Conservation (phyloP, 2,113 vertebrate genomes). For the Larimichthys crocea region DNA sequence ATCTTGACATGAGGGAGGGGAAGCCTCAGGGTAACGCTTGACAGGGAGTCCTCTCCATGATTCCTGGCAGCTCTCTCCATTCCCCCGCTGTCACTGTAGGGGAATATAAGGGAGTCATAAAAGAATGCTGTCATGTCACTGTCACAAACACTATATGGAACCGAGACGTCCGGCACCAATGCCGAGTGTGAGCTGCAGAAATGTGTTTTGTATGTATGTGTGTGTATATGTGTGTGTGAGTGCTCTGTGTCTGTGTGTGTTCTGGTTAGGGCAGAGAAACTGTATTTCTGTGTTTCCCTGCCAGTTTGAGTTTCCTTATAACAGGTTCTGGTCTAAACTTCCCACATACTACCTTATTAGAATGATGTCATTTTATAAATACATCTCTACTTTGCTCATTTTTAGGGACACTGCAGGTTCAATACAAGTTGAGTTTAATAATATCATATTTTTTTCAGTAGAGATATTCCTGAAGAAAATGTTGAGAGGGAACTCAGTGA, state of each 20-base stretch:
- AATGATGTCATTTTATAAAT: background rate
- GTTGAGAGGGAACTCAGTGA: background rate
- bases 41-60: slow-evolving; percentile 75
- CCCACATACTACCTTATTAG: background rate
- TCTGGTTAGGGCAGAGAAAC: slow-evolving; percentile 17
- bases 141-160: slow-evolving; percentile 66
- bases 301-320: slow-evolving; percentile 26
- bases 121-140: slow-evolving; percentile 76
- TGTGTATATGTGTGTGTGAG: slow-evolving; percentile 1
- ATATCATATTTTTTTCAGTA: background rate
- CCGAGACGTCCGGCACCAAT: slow-evolving; percentile 27
- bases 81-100: slow-evolving; percentile 70
- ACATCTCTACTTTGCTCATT: background rate
- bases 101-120: slow-evolving; percentile 69
- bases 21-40: slow-evolving; percentile 61
- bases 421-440: background rate
- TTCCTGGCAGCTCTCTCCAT: slow-evolving; percentile 68
- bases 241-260: background rate
- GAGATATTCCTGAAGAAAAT: background rate
- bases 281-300: slow-evolving; percentile 49
- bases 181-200: slow-evolving; percentile 29
- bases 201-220: slow-evolving; percentile 1
- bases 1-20: slow-evolving; percentile 67
- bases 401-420: background rate
- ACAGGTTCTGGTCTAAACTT: background rate